Percentiles rank a stretch among this genome's conserved stretches.
Conservation (phyloP, 2,113 vertebrate genomes). For the Phylloscopus trochiloides region DNA sequence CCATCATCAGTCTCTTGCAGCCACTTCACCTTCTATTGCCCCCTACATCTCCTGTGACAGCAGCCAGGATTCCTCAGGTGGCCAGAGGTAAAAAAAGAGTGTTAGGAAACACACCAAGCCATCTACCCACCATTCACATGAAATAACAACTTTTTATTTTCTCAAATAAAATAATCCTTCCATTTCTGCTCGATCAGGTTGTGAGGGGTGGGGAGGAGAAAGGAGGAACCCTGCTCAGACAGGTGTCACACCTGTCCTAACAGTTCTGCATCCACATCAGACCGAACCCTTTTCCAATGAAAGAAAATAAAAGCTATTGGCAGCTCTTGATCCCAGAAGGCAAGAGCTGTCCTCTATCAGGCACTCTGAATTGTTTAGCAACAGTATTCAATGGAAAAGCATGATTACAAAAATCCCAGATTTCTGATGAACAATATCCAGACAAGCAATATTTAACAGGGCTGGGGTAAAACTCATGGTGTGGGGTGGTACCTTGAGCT, state of each 20-base stretch:
- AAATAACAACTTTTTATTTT: slow-evolving; percentile 60
- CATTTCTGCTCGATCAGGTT: not conserved
- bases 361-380: slow-evolving; percentile 35
- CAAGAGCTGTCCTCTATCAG: slow-evolving; percentile 44
- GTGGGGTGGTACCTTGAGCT: not conserved
- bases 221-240: not conserved
- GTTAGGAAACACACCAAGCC: not conserved
- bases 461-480: not conserved
- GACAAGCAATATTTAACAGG: not conserved
- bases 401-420: slow-evolving; percentile 16
- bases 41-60: not conserved
- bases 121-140: not conserved
- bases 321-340: slow-evolving; percentile 18
- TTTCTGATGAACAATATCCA: not conserved
- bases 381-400: not conserved
- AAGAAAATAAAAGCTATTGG: slow-evolving; percentile 57
- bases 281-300: not conserved
- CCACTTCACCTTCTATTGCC: not conserved
- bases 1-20: not conserved
- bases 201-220: not conserved
- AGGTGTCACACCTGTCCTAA: not conserved
- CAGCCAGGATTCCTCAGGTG: not conserved
- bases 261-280: not conserved
- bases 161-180: slow-evolving; percentile 62
- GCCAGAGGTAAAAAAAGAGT: not conserved